Percentiles rank a stretch among this genome's conserved stretches.
Conservation (phyloP, 2,888 invertebrate genomes). For the Apodemia duryi region DNA sequence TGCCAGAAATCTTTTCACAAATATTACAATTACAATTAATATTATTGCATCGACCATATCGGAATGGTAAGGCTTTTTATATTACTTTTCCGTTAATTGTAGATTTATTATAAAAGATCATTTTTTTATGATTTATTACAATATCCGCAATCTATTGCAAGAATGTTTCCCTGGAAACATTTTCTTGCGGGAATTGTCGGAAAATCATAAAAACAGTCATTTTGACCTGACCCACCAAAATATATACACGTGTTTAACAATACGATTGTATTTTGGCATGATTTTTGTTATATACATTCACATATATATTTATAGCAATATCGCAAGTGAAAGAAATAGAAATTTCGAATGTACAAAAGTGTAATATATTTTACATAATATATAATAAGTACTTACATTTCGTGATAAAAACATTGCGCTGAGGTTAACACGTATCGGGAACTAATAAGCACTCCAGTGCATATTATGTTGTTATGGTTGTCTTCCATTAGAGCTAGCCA, state of each 20-base stretch:
- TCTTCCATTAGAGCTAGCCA: conserved; percentile 73
- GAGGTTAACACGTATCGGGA: conserved; percentile 70
- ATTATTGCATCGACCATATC: conserved; percentile 24
- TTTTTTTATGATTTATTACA: conserved; percentile 26
- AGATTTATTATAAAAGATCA: conserved; percentile 19
- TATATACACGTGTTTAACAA: not conserved
- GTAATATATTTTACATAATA: not conserved
- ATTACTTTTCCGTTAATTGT: conserved; percentile 24
- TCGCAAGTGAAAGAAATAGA: not conserved
- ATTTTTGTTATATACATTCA: not conserved
- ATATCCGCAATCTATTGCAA: conserved; percentile 13
- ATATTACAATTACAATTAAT: conserved; percentile 19
- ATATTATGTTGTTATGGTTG: conserved; percentile 29
- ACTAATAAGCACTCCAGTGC: conserved; percentile 65
- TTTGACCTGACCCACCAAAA: not conserved
- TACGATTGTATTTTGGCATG: conserved; percentile 11
- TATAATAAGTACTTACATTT: conserved; percentile 25
- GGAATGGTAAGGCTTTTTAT: conserved; percentile 28
- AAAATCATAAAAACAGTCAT: conserved; percentile 8
- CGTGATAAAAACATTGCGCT: conserved; percentile 63
- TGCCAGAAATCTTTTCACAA: conserved; percentile 15
- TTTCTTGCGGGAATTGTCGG: conserved; percentile 4
- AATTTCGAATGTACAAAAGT: not conserved
- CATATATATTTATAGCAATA: conserved; percentile 16
- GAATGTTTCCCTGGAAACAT: conserved; percentile 16